These are phyloP conservation scores for Numenius phaeopus DNA, from an alignment of 2,797 vertebrate genomes.

Conservation along the genomic window DNA sequence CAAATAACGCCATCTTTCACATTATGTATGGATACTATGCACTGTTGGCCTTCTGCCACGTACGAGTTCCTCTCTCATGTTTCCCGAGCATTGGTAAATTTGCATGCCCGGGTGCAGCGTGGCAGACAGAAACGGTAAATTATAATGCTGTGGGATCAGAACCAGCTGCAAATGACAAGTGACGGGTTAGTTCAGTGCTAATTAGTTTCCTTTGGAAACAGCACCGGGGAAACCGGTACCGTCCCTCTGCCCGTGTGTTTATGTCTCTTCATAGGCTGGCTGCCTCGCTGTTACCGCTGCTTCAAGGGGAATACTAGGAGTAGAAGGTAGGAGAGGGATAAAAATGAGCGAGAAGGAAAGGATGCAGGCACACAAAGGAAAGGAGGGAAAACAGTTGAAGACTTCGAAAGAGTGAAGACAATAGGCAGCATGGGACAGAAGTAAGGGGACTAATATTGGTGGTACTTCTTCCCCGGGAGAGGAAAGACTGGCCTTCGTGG, in stretches of 20 bases:
- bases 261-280: neutral
- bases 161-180: neutral
- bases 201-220: neutral
- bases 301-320: neutral
- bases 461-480: neutral
- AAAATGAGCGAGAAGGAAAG: neutral
- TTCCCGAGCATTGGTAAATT: neutral
- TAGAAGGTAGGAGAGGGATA: neutral
- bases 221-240: neutral
- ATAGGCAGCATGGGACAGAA: neutral
- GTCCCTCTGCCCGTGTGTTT: neutral
- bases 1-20: neutral
- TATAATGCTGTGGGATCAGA: neutral
- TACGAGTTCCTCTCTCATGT: accelerated
- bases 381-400: neutral
- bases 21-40: accelerated
- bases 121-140: neutral
- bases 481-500: neutral
- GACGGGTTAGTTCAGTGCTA: neutral
- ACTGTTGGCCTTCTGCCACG: neutral
- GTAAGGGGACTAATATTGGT: neutral
- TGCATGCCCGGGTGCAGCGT: neutral
- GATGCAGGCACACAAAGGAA: neutral
- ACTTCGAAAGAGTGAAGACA: neutral
- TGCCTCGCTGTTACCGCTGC: accelerated